Evolutionary conservation across 2,113 vertebrate genomes (phyloP).

Genomic region (Gobius niger): DNA sequence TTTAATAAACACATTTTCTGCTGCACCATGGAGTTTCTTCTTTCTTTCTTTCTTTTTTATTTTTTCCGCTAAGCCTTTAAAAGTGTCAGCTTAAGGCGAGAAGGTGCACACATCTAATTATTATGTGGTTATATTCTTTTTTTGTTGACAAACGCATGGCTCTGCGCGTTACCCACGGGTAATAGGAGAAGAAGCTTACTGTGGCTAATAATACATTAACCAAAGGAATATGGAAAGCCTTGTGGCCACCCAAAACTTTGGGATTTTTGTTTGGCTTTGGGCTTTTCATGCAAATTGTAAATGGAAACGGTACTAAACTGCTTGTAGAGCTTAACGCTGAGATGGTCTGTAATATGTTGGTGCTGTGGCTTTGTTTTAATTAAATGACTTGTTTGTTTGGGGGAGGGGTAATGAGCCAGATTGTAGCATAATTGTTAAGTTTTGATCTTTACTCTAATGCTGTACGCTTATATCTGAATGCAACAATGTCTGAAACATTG

Average conservation of each 20-base stretch:
- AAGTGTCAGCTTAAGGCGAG: constrained; percentile 44
- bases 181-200: constrained; percentile 34
- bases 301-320: constrained; percentile 4
- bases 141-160: constrained; percentile 47
- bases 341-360: neutral
- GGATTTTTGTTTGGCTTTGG: constrained; percentile 14
- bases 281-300: constrained; percentile 39
- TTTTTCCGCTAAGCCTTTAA: constrained; percentile 35
- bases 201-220: constrained; percentile 48
- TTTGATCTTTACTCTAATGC: too few species aligned
- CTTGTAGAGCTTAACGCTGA: constrained; percentile 1
- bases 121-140: constrained; percentile 43
- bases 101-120: constrained; percentile 38
- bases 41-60: constrained; percentile 12
- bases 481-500: too few species aligned
- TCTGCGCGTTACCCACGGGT: constrained; percentile 13
- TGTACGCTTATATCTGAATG: too few species aligned
- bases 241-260: constrained; percentile 30
- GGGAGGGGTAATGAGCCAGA: too few species aligned
- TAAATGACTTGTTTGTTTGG: neutral
- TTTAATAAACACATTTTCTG: constrained; percentile 60
- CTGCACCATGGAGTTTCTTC: constrained; percentile 31
- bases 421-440: too few species aligned
- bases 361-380: neutral
- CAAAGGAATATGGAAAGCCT: constrained; percentile 43